Evolutionary conservation across 1,140 invertebrate genomes (phyloP).

Genomic region (Euglossa dilemma): DNA sequence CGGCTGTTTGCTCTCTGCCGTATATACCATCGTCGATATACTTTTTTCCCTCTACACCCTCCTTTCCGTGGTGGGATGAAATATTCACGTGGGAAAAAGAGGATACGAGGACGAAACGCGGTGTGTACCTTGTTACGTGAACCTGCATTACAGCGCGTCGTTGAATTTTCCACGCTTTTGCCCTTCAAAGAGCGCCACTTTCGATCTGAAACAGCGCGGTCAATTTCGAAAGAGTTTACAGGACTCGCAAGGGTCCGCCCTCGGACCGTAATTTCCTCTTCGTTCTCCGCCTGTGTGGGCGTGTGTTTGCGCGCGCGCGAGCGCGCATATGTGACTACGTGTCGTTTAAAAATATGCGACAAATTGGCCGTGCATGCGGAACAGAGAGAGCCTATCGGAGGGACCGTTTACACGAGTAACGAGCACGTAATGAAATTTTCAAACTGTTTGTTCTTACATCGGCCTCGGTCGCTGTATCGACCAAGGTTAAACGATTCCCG

Average conservation of each 20-base stretch:
- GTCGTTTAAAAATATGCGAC: constrained; percentile 1
- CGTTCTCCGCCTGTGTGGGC: neutral
- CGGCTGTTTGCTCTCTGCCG: constrained; percentile 24
- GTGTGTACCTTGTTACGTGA: constrained; percentile 24
- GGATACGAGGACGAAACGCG: neutral
- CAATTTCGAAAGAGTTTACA: constrained; percentile 15
- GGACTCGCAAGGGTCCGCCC: neutral
- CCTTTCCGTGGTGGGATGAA: constrained; percentile 2
- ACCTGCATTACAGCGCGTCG: neutral
- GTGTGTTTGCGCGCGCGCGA: too few species aligned
- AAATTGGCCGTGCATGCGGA: neutral
- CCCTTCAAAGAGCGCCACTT: neutral
- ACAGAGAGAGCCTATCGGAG: neutral
- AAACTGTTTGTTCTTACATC: neutral
- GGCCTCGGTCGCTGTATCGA: neutral
- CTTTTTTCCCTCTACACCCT: too few species aligned
- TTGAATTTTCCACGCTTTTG: constrained; percentile 19
- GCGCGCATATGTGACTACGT: neutral
- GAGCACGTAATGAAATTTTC: constrained; percentile 9
- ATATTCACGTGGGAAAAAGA: constrained; percentile 14
- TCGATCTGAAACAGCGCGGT: constrained; percentile 14
- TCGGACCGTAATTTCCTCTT: constrained; percentile 25
- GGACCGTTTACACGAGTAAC: neutral
- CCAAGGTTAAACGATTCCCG: neutral
- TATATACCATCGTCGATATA: constrained; percentile 1